These are phyloP conservation scores for Lycaena phlaeas DNA, from an alignment of 2,888 invertebrate species.

Conservation along the genomic window DNA sequence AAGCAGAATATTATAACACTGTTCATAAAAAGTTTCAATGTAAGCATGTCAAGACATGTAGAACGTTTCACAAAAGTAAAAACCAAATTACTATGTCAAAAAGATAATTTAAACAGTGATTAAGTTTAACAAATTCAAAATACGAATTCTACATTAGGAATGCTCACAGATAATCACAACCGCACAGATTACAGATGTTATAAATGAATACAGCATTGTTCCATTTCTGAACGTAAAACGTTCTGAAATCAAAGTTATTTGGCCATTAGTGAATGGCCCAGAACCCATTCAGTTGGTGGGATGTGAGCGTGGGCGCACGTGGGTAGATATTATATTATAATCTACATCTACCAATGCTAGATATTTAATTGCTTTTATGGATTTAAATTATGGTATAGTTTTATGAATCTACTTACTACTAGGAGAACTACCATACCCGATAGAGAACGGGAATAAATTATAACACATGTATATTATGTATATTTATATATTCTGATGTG, in stretches of 20 bases:
- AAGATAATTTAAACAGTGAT: background rate
- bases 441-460: no score
- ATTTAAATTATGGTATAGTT: background rate
- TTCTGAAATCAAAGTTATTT: background rate
- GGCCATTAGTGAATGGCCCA: background rate
- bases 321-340: constrained; percentile 4
- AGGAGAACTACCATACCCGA: no score
- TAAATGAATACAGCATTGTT: background rate
- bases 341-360: background rate
- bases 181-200: background rate
- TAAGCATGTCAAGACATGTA: no score
- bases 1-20: no score
- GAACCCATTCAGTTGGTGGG: constrained; percentile 3
- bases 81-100: background rate
- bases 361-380: background rate
- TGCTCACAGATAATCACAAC: background rate
- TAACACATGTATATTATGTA: background rate
- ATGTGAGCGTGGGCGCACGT: constrained; percentile 7
- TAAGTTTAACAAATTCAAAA: background rate
- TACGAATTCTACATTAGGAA: background rate
- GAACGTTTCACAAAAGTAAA: no score
- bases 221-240: background rate
- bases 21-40: no score
- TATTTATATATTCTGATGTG: background rate
- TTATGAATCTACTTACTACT: no score